These are phyloP conservation scores for Drosophila nikananu DNA, from an alignment of 1,140 invertebrate genomes.

Conservation along the genomic window DNA sequence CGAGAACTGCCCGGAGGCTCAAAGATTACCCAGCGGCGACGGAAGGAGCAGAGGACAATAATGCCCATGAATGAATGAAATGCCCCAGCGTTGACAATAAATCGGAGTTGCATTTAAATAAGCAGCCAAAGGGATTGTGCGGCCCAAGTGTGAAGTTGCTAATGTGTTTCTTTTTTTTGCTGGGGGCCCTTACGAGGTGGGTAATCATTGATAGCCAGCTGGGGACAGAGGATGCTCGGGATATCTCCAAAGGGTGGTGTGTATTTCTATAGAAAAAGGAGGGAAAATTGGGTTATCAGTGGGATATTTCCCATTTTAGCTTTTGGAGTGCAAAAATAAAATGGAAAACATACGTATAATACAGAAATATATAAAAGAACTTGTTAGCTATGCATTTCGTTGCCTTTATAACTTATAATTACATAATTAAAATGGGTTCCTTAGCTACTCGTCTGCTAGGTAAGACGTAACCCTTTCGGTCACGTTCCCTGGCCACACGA, in stretches of 20 bases:
- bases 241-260: neutral
- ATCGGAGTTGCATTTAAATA: constrained; percentile 80
- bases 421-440: neutral
- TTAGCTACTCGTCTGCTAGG: neutral
- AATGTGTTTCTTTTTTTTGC: constrained; percentile 59
- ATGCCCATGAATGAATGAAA: constrained; percentile 70
- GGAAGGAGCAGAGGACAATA: constrained; percentile 62
- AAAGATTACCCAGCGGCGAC: constrained; percentile 65
- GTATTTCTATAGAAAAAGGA: neutral
- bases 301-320: neutral
- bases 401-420: neutral
- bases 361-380: neutral
- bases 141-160: constrained; percentile 63
- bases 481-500: constrained; percentile 40
- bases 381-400: too few relatives aligned
- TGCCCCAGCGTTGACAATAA: constrained; percentile 77
- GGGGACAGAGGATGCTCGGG: neutral
- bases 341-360: neutral
- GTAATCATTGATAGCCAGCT: constrained; percentile 26
- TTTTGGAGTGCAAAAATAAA: neutral
- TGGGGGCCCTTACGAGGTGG: neutral
- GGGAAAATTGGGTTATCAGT: neutral
- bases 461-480: constrained; percentile 22
- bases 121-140: constrained; percentile 49
- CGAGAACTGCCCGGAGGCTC: constrained; percentile 58